Evolutionary conservation across 1,140 invertebrate species (phyloP), one percentile per base, ranked within the genome.

Genomic region (Nasonia giraulti): DNA sequence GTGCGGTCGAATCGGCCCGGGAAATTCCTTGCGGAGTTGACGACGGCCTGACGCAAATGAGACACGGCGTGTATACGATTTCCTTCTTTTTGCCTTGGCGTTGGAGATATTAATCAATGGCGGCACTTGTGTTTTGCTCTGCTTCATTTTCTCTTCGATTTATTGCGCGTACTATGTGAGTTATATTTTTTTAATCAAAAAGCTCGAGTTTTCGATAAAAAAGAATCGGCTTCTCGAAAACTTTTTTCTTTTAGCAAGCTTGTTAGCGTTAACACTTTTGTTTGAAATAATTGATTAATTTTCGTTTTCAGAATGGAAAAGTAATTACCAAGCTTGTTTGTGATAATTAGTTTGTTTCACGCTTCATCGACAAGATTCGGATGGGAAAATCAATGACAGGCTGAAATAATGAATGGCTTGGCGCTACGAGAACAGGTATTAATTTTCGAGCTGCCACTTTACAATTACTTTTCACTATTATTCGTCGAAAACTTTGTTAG

Each of bases 41-140:
- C 71, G 71, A 68, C 68, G 3, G 47, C n/a, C 47, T 11, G 74
- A 37, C 74, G 74, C 40, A 76, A 76, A 76, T 40, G 40, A 62
- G 47, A 62, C 20, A 31, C 11, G 50, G 33, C 47, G 31, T 14
- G 47, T 55, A 12, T 23, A 69, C 14, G 20, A 31, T 23, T 79
- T 80, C 33, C n/a, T 37, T 78, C 1, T 78, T 62, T 62, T 62
- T 62, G 55, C 55, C 55, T n/a, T 14, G 5, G 17, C 12, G 14
- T 17, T 14, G 47, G 55, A 6, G 20, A 62, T 62, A 62, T 62
- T 62, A n/a, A 62, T 62, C 55, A n/a, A 62, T 62, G 55, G 55
- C 2, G 14, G 55, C 20, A 20, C 55, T 62, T 14, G 17, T 6
- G 17, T 62, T 20, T 62, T 14, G 55, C 10, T 50, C 12, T 17